Evolutionary conservation across 2,113 vertebrate species (phyloP).

Genomic region (Oenanthe oenanthe): DNA sequence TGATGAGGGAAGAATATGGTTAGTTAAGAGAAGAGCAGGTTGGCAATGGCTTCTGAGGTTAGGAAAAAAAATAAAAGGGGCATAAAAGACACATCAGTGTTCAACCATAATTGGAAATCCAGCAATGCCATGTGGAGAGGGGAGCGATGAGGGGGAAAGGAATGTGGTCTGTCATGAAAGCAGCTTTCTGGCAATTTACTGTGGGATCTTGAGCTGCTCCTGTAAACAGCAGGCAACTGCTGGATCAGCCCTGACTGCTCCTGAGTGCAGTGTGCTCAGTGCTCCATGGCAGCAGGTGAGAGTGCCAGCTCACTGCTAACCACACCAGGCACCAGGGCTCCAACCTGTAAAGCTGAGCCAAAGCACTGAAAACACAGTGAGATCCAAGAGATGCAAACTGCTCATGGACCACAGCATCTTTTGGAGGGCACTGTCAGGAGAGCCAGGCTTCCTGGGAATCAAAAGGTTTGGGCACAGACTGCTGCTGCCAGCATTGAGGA

Average conservation of each 20-base stretch:
- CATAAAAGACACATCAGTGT: slow-evolving; percentile 49
- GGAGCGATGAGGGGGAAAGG: slow-evolving; percentile 37
- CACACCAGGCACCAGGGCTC: background rate
- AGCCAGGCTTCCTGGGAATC: background rate
- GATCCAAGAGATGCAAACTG: background rate
- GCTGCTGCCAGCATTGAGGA: background rate
- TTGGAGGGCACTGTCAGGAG: background rate
- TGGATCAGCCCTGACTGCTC: slow-evolving; percentile 17
- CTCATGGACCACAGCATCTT: background rate
- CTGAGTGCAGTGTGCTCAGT: background rate
- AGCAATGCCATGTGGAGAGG: slow-evolving; percentile 22
- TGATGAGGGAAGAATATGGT: slow-evolving; percentile 63
- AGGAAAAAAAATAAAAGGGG: slow-evolving; percentile 42
- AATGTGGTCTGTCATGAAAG: slow-evolving; percentile 52
- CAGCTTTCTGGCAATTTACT: slow-evolving; percentile 36
- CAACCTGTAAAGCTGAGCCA: background rate
- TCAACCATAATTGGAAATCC: slow-evolving; percentile 58
- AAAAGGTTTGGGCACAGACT: background rate
- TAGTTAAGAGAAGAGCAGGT: slow-evolving; percentile 64
- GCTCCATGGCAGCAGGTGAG: background rate
- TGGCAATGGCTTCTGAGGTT: slow-evolving; percentile 59
- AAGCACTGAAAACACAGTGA: background rate
- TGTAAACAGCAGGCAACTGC: slow-evolving; percentile 43
- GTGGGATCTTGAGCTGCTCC: background rate
- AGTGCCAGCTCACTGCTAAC: background rate